Evolutionary conservation across 2,797 vertebrate genomes (phyloP).

Genomic region (Acanthis flammea): DNA sequence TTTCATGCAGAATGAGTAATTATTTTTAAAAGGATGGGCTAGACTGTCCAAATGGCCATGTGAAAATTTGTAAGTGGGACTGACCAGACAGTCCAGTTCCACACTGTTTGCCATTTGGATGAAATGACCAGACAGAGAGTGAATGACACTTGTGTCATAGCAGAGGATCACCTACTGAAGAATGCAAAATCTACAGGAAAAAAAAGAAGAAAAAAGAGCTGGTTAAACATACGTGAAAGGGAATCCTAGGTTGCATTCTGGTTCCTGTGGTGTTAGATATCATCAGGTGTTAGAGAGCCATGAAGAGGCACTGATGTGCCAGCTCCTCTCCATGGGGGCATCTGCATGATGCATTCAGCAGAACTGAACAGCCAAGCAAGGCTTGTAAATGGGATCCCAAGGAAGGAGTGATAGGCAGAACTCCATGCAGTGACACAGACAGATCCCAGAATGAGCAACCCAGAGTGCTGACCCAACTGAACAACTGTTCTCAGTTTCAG

Average conservation of each 20-base stretch:
- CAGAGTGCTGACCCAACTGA: background rate
- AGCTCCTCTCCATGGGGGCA: background rate
- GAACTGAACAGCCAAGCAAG: background rate
- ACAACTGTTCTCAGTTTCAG: background rate
- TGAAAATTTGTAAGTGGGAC: background rate
- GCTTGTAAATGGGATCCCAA: background rate
- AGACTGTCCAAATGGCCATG: background rate
- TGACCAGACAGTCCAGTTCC: background rate
- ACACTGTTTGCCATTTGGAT: background rate
- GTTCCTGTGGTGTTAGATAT: background rate
- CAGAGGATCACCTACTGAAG: background rate
- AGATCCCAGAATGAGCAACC: background rate
- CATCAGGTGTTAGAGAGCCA: rapidly evolving
- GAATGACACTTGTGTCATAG: background rate
- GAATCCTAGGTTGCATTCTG: background rate
- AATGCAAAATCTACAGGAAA: background rate
- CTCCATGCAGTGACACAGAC: background rate
- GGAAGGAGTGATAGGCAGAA: background rate
- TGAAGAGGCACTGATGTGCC: background rate
- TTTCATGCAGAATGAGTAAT: background rate
- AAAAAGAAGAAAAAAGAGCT: too few species aligned
- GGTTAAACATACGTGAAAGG: background rate
- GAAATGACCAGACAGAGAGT: background rate
- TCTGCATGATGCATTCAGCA: background rate
- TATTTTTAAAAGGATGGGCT: background rate